These are phyloP conservation scores for Mixornis gularis DNA, from an alignment of 2,113 vertebrate species.

Conservation along the genomic window DNA sequence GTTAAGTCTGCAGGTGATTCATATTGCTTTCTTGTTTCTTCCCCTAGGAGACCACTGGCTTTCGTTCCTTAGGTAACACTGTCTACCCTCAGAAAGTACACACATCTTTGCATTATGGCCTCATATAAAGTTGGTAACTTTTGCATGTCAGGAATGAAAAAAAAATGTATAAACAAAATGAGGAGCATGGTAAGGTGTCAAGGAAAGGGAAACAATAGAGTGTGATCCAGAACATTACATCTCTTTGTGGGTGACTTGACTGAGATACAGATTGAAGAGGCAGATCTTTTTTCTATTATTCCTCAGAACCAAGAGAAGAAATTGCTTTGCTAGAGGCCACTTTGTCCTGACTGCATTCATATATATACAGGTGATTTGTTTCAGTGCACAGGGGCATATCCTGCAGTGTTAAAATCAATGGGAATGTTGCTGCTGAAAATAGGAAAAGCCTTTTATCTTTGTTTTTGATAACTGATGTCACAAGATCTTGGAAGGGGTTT, in stretches of 20 bases:
- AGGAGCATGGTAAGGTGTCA: not conserved
- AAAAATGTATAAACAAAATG: not conserved
- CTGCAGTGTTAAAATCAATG: not conserved
- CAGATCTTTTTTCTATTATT: not conserved
- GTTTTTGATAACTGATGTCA: not conserved
- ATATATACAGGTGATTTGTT: not conserved
- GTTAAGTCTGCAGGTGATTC: not conserved
- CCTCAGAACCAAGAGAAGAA: not conserved
- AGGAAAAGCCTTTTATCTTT: not conserved
- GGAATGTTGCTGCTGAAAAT: not conserved
- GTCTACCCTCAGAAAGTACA: not conserved
- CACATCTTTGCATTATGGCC: not conserved
- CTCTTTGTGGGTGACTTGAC: not conserved
- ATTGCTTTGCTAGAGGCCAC: not conserved
- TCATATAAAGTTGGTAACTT: not conserved
- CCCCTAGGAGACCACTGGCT: not conserved
- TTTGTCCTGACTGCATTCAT: not conserved
- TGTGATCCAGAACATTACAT: not conserved
- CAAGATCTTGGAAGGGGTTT: not conserved
- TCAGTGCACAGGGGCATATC: not conserved
- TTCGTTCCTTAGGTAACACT: not conserved
- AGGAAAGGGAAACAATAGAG: not conserved
- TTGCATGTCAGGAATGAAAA: not conserved
- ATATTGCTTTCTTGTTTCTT: not conserved
- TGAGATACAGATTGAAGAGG: not conserved